phyloP scores from a whole-genome alignment of 2,113 vertebrate genomes.

The Dolichotis patagonum region DNA sequence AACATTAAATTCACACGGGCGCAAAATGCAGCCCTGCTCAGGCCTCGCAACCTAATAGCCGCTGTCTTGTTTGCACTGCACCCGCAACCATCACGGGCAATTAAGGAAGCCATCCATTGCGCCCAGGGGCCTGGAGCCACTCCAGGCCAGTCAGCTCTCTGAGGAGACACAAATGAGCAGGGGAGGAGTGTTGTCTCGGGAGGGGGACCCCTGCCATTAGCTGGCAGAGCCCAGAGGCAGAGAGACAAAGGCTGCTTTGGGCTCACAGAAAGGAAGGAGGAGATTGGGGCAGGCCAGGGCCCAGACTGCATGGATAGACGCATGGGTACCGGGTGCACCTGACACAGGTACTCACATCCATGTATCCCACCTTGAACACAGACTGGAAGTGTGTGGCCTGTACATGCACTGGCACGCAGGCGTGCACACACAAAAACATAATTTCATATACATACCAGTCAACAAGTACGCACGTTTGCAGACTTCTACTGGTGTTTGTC shows the following conservation, averaged over 20 bases:
- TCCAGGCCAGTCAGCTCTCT: conserved; percentile 74
- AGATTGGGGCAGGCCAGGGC: neutral
- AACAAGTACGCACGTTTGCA: no score
- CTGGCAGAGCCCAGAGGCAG: conserved; percentile 62
- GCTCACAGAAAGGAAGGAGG: neutral
- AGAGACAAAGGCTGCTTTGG: conserved; percentile 48
- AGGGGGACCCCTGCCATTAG: conserved; percentile 69
- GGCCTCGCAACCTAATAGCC: conserved; percentile 63
- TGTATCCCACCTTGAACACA: neutral
- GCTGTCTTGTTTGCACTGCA: conserved; percentile 75
- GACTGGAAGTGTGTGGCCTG: neutral
- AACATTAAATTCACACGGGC: conserved; percentile 74
- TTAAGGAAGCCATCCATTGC: conserved; percentile 84
- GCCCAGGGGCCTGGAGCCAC: conserved; percentile 74
- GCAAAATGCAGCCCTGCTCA: conserved; percentile 58
- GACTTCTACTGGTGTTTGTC: neutral
- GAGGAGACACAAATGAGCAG: conserved; percentile 64
- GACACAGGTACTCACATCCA: neutral
- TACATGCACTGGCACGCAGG: no score
- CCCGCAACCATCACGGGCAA: conserved; percentile 83
- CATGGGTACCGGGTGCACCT: neutral
- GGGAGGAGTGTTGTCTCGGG: conserved; percentile 65
- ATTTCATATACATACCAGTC: neutral
- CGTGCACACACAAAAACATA: neutral
- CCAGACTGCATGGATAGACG: neutral